Evolutionary conservation across 2,113 vertebrate species (phyloP).

Genomic region (Bubo scandiacus): DNA sequence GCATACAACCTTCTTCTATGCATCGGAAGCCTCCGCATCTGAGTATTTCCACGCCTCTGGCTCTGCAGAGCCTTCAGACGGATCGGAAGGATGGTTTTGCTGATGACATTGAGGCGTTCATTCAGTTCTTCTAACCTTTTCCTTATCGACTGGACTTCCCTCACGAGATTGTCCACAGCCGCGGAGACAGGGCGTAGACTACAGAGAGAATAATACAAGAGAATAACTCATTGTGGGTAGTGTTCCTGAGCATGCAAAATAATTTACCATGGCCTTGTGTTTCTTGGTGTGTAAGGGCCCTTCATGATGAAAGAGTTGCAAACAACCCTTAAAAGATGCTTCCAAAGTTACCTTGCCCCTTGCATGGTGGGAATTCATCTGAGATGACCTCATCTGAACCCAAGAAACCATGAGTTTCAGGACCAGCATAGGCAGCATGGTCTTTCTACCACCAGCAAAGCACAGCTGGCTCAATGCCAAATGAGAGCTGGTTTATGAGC

Average conservation of each 20-base stretch:
- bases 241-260: neutral
- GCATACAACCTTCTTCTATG: conserved; percentile 42
- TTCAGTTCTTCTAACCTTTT: conserved; percentile 67
- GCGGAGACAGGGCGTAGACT: conserved; percentile 68
- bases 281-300: neutral
- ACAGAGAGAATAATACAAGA: neutral
- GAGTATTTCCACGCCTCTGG: conserved; percentile 45
- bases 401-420: neutral
- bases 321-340: neutral
- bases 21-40: conserved; percentile 17
- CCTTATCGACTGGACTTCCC: conserved; percentile 55
- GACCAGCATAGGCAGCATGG: neutral
- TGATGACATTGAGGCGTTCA: conserved; percentile 45
- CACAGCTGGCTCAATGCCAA: neutral
- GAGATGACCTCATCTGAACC: neutral
- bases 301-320: neutral
- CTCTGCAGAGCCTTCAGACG: conserved; percentile 44
- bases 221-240: neutral
- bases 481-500: neutral
- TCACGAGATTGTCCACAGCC: conserved; percentile 65
- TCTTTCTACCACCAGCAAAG: neutral
- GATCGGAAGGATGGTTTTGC: conserved; percentile 8
- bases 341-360: neutral
- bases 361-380: neutral
- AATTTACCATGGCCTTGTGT: neutral